Evolutionary conservation across 2,113 vertebrate species (phyloP), one percentile per base, ranked within the genome.

Genomic region (Glaucidium brasilianum): DNA sequence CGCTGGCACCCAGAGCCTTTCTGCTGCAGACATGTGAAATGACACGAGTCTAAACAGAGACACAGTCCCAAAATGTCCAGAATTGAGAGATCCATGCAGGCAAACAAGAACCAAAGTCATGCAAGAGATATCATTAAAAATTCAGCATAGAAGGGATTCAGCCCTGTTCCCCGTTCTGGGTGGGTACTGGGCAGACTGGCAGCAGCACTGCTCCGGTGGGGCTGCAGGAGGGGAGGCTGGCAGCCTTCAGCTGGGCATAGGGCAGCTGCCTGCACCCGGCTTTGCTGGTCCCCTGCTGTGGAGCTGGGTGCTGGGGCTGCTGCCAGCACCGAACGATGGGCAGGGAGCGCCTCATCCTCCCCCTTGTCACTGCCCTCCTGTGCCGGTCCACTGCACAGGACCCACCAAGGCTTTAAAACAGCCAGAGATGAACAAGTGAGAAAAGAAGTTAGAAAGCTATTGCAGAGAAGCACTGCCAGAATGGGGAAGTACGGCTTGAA

Each of bases 141-240:
- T 20, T 22, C 23, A 50, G n/a, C 32, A 9, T 2, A 34, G 6
- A 17, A 35, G 43, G 22, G 80, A 43, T 5, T 53, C 16, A 53
- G 37, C 43, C 32, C 64, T 0, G 1, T 16, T 78, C n/a, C 55
- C 66, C 5, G 0, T n/a, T n/a, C 58, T 7, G 71, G 41, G 59
- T n/a, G 21, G 27, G 17, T 27, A 7, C 59, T 27, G 79, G 53
- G 59, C 58, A 43, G 69, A 30, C 30, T 5, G 35, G 85, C 49
- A 62, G 75, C 52, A 27, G 5, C 63, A 14, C 34, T 1, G 15
- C 11, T 75, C 20, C n/a, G 1, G 1, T 49, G 15, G 39, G 85
- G 64, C 21, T 0, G 1, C 20, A 14, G 15, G 30, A 29, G 18
- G 25, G 60, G 34, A 63, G 18, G 8, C 12, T 2, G 3, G 45